Evolutionary conservation across 2,888 invertebrate genomes (phyloP).

Genomic region (Coleophora flavipennella): DNA sequence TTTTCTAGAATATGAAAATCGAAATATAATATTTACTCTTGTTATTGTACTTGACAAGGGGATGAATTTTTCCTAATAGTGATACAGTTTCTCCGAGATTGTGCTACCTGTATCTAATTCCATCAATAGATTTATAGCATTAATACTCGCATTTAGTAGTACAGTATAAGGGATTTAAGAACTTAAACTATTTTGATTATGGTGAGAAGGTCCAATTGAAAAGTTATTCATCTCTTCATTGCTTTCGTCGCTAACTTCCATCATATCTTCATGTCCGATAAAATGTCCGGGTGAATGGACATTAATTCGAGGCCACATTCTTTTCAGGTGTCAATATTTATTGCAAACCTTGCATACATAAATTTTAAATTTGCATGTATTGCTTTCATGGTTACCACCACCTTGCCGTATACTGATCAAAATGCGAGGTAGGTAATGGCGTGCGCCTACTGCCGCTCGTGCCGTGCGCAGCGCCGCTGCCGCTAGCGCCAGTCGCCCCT

Average conservation of each 20-base stretch:
- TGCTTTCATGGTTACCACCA: constrained; percentile 3
- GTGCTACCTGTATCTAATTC: constrained; percentile 15
- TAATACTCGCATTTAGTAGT: background rate
- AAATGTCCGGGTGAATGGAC: background rate
- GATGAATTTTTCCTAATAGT: constrained; percentile 6
- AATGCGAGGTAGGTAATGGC: constrained; percentile 3
- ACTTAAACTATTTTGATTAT: background rate
- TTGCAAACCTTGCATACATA: constrained; percentile 10
- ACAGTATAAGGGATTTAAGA: background rate
- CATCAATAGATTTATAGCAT: constrained; percentile 2
- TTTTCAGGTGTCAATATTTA: constrained; percentile 1
- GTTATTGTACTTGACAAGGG: constrained; percentile 4
- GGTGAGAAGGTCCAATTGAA: no score
- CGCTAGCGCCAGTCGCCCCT: background rate
- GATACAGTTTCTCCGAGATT: constrained; percentile 11
- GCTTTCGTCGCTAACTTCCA: background rate
- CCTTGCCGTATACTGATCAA: background rate
- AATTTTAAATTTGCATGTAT: constrained; percentile 2
- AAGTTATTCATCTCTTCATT: constrained; percentile 2
- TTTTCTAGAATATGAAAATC: constrained; percentile 3
- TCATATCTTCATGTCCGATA: background rate
- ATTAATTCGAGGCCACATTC: constrained; percentile 7
- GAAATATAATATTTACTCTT: background rate
- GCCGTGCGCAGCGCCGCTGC: background rate
- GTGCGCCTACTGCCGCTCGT: background rate